Base-by-base conservation (phyloP, 30 jellyfish, hydroid and myxozoan species). In the Aurelia aurita region DNA sequence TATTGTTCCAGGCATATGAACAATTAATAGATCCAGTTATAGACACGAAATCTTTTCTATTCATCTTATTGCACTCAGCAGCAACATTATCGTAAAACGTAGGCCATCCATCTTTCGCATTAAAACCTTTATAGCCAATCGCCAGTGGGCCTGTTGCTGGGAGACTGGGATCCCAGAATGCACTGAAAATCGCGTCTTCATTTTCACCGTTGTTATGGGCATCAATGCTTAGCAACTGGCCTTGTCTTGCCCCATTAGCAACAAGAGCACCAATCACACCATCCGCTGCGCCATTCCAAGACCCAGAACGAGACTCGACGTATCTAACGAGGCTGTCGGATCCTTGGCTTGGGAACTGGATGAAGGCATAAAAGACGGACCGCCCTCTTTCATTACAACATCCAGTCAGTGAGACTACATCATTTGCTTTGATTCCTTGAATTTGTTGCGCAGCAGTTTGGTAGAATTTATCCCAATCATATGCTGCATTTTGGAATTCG, bases 191-290 rank as follows among this genome's bases (percentile, higher is more conserved):
- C 21, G 85, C 85, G 10, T 23, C 77, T 27, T 47, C 85, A 22
- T 27, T 58, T 27, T 45, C 85, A 18, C 77, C 77, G 72, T 73
- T 73, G 85, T 49, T 73, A 49, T 73, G 85, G 7, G 85, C 85
- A 27, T 73, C 85, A 46, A 73, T 47, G 77, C 51, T 35, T 44
- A 73, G 58, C 22, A 73, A n/a, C 49, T 73, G 85, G 72, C 85
- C 85, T 46, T 49, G 70, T 49, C 16, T 46, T 0, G 54, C 85
- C 25, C 85, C 85, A n/a, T 23, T 20, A 46, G 74, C 46, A 54
- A n/a, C 77, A 15, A 39, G 51, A 39, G 51, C 51, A 39, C 51
- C 51, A 39, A 69, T 69, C 21, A 69, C 44, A 3, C 26, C 82
- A 69, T 69, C 82, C 6, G 82, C 82, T 3, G 82, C 82, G 15